Base-by-base conservation (phyloP, 2,113 vertebrate species). In the Puffinus mauretanicus region DNA sequence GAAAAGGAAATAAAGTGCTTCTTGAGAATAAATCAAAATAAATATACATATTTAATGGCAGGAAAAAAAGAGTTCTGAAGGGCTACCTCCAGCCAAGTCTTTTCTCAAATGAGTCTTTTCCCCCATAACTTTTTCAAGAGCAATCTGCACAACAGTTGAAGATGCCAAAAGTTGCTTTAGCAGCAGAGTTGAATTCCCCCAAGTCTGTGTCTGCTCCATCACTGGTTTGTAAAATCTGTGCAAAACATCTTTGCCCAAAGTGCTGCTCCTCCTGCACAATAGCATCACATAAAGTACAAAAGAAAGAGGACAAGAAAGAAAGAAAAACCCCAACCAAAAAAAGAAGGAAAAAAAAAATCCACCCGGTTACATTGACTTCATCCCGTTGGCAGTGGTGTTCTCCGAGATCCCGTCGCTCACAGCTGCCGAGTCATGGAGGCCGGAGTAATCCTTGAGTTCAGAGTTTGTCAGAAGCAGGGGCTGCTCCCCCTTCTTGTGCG, bases 371-470 rank as follows among this genome's bases (percentile, higher is more conserved):
- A 98, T 98, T 1, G 98, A 97, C 98, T 98, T 99, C 96, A 99
- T 98, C 61, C 99, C 99, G 0, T 99, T 99, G 98, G 98, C 99
- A 36, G 99, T 98, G 97, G 98, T 92, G 17, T 98, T 98, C 90
- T 98, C 98, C 0, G 98, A 98, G 94, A 98, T 97, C 58, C 98
- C 97, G 12, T 99, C 97, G 8, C 98, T 98, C 71, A 98, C 97
- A 2, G 98, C 94, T 46, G 98, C 98, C 1, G 97, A 98, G 54
- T 99, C 99, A 2, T 99, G 99, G 58, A 99, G 98, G 11, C 99
- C 98, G 0, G 99, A 99, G 96, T 99, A 99, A 97, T 99, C 99
- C 96, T 99, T 98, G 95, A 99, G 99, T 94, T 99, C 99, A 1
- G 97, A 98, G 94, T 99, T 99, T 95, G 99, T 98, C 24, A 99